Evolutionary conservation across 2,797 vertebrate species (phyloP).

Genomic region (Hypotaenidia okinawae): DNA sequence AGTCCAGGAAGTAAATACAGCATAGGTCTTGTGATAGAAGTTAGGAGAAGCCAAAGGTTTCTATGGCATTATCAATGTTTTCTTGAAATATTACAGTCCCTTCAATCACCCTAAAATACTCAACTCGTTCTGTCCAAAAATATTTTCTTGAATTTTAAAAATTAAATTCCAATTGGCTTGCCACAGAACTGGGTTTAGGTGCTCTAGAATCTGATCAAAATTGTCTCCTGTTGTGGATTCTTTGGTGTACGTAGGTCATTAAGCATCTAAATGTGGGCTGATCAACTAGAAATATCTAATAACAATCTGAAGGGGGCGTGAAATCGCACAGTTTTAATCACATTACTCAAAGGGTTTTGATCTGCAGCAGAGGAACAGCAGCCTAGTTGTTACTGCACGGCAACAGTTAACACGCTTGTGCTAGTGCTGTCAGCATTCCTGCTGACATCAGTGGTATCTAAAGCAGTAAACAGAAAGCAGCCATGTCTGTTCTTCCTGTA

Average conservation of each 20-base stretch:
- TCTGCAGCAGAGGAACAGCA: not conserved
- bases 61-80: not conserved
- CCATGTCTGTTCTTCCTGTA: slow-evolving; percentile 36
- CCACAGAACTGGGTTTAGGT: not conserved
- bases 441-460: slow-evolving; percentile 60
- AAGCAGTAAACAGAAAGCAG: slow-evolving; percentile 58
- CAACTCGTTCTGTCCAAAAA: not conserved
- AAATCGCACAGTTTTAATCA: not conserved
- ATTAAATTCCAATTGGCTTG: not conserved
- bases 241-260: not conserved
- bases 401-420: slow-evolving; percentile 40
- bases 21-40: not conserved
- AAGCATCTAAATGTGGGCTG: not conserved
- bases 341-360: not conserved
- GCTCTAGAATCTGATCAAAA: not conserved
- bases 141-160: not conserved
- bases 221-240: not conserved
- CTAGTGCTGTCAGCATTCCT: not conserved
- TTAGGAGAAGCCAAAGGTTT: not conserved
- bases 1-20: not conserved
- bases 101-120: not conserved
- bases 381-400: not conserved
- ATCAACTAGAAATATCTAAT: not conserved
- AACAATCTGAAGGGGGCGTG: not conserved
- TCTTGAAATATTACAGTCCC: not conserved